These are phyloP conservation scores for Antheraea yamamai DNA, from an alignment of 2,888 invertebrate genomes.

Conservation along the genomic window DNA sequence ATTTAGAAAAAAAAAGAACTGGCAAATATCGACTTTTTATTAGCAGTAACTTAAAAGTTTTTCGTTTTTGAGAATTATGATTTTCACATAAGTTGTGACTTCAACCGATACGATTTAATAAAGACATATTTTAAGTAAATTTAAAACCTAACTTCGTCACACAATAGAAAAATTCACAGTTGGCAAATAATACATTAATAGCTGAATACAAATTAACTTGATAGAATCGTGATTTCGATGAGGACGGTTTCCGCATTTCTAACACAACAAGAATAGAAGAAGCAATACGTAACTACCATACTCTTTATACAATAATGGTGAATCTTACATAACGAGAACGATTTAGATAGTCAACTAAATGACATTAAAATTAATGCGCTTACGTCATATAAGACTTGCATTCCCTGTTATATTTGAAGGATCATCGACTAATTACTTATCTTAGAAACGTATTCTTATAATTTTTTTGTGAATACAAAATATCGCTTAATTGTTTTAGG, in stretches of 20 bases:
- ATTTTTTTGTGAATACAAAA: too few relatives aligned
- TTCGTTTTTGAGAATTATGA: neutral
- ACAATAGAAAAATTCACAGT: neutral
- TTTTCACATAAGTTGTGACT: neutral
- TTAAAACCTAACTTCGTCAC: neutral
- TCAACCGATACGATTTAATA: neutral
- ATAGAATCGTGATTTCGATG: slow-evolving; percentile 12
- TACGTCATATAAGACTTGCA: neutral
- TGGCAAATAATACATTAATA: neutral
- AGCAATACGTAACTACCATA: slow-evolving; percentile 16
- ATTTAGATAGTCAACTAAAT: slow-evolving; percentile 30
- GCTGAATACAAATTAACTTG: slow-evolving; percentile 24
- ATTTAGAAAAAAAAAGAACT: neutral
- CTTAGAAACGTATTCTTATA: too few relatives aligned
- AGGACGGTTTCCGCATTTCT: slow-evolving; percentile 8
- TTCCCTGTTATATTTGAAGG: neutral
- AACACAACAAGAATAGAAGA: slow-evolving; percentile 9
- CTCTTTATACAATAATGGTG: slow-evolving; percentile 26
- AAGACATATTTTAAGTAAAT: neutral
- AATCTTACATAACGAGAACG: slow-evolving; percentile 40
- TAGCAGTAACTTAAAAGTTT: too few relatives aligned
- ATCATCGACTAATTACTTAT: too few relatives aligned
- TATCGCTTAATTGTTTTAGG: too few relatives aligned
- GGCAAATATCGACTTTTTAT: too few relatives aligned
- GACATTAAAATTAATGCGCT: slow-evolving; percentile 25